These are phyloP conservation scores for Syndactyla subalaris DNA, from an alignment of 2,797 vertebrate species.

Conservation along the genomic window DNA sequence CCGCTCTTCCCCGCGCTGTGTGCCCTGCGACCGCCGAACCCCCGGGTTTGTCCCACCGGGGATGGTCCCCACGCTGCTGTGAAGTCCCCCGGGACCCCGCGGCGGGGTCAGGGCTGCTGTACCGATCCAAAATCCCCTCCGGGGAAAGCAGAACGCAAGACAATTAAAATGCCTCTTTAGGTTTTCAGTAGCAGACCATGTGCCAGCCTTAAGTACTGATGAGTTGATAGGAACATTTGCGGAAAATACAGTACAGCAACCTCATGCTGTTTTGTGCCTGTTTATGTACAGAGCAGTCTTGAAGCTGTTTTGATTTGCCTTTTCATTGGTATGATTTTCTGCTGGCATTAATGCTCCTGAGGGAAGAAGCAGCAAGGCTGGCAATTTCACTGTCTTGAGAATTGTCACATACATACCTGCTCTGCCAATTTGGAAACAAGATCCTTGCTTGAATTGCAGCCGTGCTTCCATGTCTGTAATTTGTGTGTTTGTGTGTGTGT, in stretches of 20 bases:
- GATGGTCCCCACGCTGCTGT: background rate
- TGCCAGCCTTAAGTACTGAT: background rate
- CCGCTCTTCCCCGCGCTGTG: background rate
- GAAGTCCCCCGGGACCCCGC: background rate
- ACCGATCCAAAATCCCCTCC: background rate
- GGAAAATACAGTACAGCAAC: background rate
- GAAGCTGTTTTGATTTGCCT: slow-evolving; percentile 28
- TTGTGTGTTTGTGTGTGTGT: background rate
- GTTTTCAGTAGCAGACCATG: background rate
- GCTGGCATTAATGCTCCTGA: background rate
- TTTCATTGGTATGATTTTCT: background rate
- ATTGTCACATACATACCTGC: background rate
- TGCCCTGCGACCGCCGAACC: too few species aligned
- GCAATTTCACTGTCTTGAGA: background rate
- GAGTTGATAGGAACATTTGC: background rate
- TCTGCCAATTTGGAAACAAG: background rate
- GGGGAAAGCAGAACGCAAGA: background rate
- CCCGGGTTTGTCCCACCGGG: background rate
- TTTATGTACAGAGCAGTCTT: background rate
- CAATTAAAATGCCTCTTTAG: background rate
- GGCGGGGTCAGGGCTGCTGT: background rate
- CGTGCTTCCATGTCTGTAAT: background rate
- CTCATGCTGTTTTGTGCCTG: background rate
- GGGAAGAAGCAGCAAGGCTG: background rate
- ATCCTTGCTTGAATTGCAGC: background rate